A percentile compares a stretch with the other conserved stretches of the same genome.
Conservation (phyloP, 2,113 vertebrate genomes). For the Oreochromis tanganicae region DNA sequence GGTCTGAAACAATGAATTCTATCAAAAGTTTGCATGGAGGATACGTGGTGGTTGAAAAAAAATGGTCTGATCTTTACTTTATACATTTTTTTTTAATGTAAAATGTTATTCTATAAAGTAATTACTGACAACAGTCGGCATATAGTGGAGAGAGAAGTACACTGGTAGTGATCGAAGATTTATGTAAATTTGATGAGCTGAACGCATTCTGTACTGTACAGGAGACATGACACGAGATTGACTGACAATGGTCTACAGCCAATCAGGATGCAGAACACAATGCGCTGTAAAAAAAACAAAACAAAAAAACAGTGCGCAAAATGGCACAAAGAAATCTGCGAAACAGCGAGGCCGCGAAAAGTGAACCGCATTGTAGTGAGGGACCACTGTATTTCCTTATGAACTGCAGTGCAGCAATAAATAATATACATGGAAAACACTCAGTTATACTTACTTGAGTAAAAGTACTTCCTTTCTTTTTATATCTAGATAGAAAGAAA, state of each 20-base stretch:
- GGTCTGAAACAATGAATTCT: too few relatives aligned
- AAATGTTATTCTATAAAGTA: too few relatives aligned
- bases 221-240: background rate
- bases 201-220: background rate
- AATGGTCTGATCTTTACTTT: background rate
- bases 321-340: background rate
- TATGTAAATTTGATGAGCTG: background rate
- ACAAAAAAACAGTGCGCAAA: accelerated
- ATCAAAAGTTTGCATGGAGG: too few relatives aligned
- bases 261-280: background rate
- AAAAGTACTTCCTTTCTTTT: background rate
- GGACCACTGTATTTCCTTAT: background rate
- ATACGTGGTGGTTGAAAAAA: too few relatives aligned
- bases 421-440: background rate
- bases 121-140: too few relatives aligned
- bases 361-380: background rate
- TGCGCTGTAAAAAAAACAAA: background rate
- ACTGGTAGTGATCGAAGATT: too few relatives aligned
- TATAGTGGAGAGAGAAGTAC: too few relatives aligned
- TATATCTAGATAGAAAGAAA: background rate
- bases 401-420: background rate
- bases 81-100: background rate
- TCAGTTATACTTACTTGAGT: background rate
- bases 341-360: background rate
- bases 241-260: background rate